Base-by-base conservation (phyloP, 2,888 invertebrate genomes). In the Dryococelus australis region DNA sequence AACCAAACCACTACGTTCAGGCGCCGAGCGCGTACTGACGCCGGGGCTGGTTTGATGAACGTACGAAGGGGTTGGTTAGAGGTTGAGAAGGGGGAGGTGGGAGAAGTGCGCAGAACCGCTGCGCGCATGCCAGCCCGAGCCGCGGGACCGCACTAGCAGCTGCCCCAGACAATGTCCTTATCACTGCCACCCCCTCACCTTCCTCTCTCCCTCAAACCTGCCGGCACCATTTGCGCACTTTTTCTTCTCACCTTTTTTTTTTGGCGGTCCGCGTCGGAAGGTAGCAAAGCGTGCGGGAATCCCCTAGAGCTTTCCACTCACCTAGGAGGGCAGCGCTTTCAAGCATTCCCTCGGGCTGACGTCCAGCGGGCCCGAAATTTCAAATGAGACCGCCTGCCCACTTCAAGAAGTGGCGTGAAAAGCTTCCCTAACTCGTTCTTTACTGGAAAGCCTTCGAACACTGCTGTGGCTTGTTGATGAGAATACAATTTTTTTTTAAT, bases 101-200 rank as follows among this genome's bases (percentile, higher is more conserved):
- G 65, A 16, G 10, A 24, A n/a, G n/a, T 65, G 65, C 65, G 65
- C 65, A 65, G 65, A 65, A 65, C 65, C 65, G 6, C 65, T n/a
- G n/a, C 65, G 65, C 65, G n/a, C 65, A 65, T 1, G 20, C 65
- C 65, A 9, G 65, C 24, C 51, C 65, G 8, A 65, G 20, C 65
- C 65, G 65, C 24, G 65, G 47, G 8, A 47, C 47, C 16, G 47
- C 47, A 10, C n/a, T 20, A 65, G 65, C 65, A 65, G 65, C 65
- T 65, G 65, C 65, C 65, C 65, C 65, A 65, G 24, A 65, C 65
- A 65, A 65, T 65, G 65, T 65, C 65, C 65, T 65, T 65, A 65
- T 65, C 65, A n/a, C 65, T n/a, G 24, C n/a, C 65, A 10, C 8
- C 65, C 65, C 65, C 65, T 1, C 65, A n/a, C 65, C 65, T 8